These are phyloP conservation scores for Uria aalge DNA, from an alignment of 2,113 vertebrate species.

Conservation along the genomic window DNA sequence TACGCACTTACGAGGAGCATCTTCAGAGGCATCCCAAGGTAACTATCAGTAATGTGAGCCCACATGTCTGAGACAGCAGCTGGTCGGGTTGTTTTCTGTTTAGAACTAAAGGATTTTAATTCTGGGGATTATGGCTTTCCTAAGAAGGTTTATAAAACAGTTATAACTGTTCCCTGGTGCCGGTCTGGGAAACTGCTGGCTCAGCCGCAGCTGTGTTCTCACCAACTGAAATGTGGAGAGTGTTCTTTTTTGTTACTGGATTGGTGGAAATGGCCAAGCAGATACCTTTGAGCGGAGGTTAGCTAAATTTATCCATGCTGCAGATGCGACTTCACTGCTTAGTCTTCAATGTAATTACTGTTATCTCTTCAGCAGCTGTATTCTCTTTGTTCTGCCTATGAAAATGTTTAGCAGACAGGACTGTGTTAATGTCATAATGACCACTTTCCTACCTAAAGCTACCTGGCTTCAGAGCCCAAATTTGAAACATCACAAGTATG, in stretches of 20 bases:
- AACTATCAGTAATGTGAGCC: neutral
- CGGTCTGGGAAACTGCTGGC: neutral
- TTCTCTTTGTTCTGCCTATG: neutral
- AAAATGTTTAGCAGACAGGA: neutral
- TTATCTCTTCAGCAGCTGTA: neutral
- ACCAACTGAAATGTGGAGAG: rapidly evolving
- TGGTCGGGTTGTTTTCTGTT: neutral
- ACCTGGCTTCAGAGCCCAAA: neutral
- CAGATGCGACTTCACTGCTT: neutral
- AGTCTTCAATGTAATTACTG: neutral
- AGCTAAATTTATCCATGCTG: neutral
- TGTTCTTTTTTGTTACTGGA: neutral
- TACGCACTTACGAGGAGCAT: conserved; percentile 87
- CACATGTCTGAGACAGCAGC: neutral
- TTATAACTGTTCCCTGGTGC: neutral
- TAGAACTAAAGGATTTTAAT: neutral
- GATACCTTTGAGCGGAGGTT: neutral
- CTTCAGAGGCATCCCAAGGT: conserved; percentile 89
- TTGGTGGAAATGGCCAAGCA: neutral
- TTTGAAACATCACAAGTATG: neutral
- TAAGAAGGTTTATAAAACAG: neutral
- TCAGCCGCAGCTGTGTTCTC: neutral
- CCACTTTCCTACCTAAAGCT: neutral
- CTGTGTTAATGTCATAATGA: neutral
- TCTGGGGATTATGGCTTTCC: neutral